Conservation (phyloP, 2,888 invertebrate species). For the Apotomis turbidana region DNA sequence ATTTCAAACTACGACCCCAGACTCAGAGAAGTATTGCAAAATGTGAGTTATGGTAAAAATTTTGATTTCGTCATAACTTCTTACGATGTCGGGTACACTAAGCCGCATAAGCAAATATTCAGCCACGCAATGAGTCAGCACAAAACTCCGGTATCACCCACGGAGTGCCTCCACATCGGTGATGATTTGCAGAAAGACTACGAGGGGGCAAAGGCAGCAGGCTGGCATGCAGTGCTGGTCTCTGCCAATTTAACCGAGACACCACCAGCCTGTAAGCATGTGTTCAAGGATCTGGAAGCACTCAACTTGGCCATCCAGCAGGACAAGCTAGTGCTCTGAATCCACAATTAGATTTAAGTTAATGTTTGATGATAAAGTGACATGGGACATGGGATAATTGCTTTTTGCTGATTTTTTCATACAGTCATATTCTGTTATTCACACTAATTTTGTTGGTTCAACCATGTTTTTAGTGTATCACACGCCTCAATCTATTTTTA, state of each 20-base stretch:
- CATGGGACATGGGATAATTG: neutral
- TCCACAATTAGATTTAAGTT: slow-evolving; percentile 29
- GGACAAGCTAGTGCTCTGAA: slow-evolving; percentile 51
- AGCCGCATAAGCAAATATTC: slow-evolving; percentile 91
- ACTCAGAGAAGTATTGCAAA: slow-evolving; percentile 86
- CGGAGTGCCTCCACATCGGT: slow-evolving; percentile 92
- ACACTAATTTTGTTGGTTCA: too few relatives aligned
- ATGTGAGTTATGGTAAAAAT: slow-evolving; percentile 86
- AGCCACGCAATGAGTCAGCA: slow-evolving; percentile 82
- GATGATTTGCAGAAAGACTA: slow-evolving; percentile 91
- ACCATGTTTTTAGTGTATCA: too few relatives aligned
- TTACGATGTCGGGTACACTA: slow-evolving; percentile 88
- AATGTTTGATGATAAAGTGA: slow-evolving; percentile 9
- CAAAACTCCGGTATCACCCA: slow-evolving; percentile 71
- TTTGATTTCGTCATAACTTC: slow-evolving; percentile 93
- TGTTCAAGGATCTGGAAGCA: slow-evolving; percentile 63
- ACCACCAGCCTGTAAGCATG: slow-evolving; percentile 53
- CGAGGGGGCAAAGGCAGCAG: slow-evolving; percentile 87
- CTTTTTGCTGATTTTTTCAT: neutral
- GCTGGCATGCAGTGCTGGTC: slow-evolving; percentile 87
- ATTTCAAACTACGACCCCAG: slow-evolving; percentile 96
- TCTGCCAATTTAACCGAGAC: slow-evolving; percentile 49
- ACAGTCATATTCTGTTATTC: too few relatives aligned
- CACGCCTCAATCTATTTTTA: too few relatives aligned
- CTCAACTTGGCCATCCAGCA: slow-evolving; percentile 55